Evolutionary conservation across 1,140 invertebrate genomes (phyloP), one percentile per base, ranked within the genome.

Genomic region (Drosophila funebris): DNA sequence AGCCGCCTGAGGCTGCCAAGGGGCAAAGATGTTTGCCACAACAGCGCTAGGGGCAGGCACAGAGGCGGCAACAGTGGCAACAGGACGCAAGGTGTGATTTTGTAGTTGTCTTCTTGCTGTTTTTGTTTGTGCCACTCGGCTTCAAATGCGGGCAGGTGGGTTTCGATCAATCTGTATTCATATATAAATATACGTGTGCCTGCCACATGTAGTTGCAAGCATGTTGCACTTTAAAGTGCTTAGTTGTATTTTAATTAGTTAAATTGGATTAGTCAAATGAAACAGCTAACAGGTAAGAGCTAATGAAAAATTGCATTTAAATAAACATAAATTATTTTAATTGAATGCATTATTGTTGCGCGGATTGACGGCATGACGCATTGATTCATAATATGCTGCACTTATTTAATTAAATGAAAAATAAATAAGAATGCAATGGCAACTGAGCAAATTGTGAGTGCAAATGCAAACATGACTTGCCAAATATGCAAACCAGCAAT

Each of bases 291-390:
- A 37, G n/a, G n/a, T n/a, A 53, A 43, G 14, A 57, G 64, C 75
- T 79, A 75, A 72, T 79, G 76, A 79, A 83, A 78, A 78, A 84
- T 76, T 68, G 64, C 62, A 84, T 76, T 83, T 76, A 37, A 76
- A 83, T 79, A 48, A 52, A 44, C 22, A 41, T 4, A 64, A 64
- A 68, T 72, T 43, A 14, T 20, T 54, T 16, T 44, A 46, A 36
- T 48, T 33, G 53, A 52, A 29, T 31, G 48, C 48, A 16, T 33
- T 33, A 33, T 33, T 58, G 44, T 46, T 68, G 22, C 50, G 39
- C 41, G 60, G 58, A 74, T 75, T 67, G 61, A 58, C 48, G 75
- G 7, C 7, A 9, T 36, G 80, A 79, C 20, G 43, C 54, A 63
- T 72, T 83, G 64, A 66, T 57, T 77, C 82, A 81, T 36, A 41